These are phyloP conservation scores for Dromococcyx pavoninus DNA, from an alignment of 2,797 vertebrate genomes.

Conservation along the genomic window DNA sequence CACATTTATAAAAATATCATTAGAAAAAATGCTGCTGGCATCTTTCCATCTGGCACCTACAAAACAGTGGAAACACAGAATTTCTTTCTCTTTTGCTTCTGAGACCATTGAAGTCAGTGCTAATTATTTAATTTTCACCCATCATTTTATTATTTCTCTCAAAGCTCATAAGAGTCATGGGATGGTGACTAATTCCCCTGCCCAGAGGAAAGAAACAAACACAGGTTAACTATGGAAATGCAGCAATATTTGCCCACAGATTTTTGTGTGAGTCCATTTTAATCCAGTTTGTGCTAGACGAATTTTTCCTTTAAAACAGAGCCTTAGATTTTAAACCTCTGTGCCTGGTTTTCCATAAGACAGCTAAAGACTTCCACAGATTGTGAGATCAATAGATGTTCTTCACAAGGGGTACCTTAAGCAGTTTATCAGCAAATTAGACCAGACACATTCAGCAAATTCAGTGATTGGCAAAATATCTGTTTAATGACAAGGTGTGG, in stretches of 20 bases:
- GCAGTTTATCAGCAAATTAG: background rate
- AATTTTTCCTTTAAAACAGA: background rate
- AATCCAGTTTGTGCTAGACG: background rate
- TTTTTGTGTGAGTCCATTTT: background rate
- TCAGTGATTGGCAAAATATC: background rate
- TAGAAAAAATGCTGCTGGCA: background rate
- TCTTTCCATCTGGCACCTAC: background rate
- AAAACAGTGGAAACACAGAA: background rate
- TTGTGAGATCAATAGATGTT: background rate
- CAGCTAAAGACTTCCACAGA: background rate
- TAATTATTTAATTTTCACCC: background rate
- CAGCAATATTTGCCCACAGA: background rate
- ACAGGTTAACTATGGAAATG: background rate
- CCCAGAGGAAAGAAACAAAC: background rate
- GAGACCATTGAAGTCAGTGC: background rate
- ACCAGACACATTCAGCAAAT: background rate
- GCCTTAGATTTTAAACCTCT: background rate
- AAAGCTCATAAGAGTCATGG: background rate
- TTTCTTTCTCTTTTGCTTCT: background rate
- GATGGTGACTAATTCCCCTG: background rate
- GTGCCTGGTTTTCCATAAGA: background rate
- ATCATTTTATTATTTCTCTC: background rate
- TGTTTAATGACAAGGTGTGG: background rate
- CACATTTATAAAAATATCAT: background rate
- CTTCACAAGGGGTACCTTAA: background rate